phyloP scores from a whole-genome alignment of 2,888 invertebrate genomes.

The Meganola albula region DNA sequence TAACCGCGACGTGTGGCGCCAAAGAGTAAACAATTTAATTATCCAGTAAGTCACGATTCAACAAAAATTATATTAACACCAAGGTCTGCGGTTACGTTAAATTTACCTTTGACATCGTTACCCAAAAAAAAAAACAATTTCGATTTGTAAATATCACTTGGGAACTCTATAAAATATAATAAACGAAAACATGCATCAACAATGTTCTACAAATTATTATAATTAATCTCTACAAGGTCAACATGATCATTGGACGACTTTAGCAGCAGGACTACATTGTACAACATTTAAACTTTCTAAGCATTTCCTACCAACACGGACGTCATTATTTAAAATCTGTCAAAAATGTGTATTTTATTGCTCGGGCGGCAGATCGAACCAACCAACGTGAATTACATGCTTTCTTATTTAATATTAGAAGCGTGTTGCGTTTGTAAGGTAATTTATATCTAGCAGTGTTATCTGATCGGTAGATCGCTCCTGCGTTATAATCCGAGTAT shows the following conservation, averaged over 20 bases:
- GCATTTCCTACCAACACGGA: constrained; percentile 68
- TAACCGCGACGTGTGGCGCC: constrained; percentile 64
- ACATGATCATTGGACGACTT: constrained; percentile 49
- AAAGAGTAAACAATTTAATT: constrained; percentile 61
- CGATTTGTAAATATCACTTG: constrained; percentile 1
- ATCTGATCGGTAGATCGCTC: constrained; percentile 69
- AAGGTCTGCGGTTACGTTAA: constrained; percentile 21
- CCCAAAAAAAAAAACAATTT: no score
- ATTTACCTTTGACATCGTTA: constrained; percentile 19
- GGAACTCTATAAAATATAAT: no score
- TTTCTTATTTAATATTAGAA: constrained; percentile 76
- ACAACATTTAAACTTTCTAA: constrained; percentile 62
- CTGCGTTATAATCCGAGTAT: constrained; percentile 73
- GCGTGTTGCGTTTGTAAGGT: constrained; percentile 69
- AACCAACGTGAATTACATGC: constrained; percentile 72
- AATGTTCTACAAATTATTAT: constrained; percentile 31
- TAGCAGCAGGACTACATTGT: constrained; percentile 45
- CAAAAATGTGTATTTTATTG: constrained; percentile 74
- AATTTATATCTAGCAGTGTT: constrained; percentile 71
- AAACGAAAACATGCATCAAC: no score
- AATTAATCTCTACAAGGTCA: constrained; percentile 47
- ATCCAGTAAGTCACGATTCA: constrained; percentile 64
- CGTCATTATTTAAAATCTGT: constrained; percentile 76
- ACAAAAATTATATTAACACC: constrained; percentile 34
- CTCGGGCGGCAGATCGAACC: constrained; percentile 58